Percentiles rank a stretch among this genome's conserved stretches.
Conservation (phyloP, 2,797 vertebrate genomes). For the Calcarius lapponicus region DNA sequence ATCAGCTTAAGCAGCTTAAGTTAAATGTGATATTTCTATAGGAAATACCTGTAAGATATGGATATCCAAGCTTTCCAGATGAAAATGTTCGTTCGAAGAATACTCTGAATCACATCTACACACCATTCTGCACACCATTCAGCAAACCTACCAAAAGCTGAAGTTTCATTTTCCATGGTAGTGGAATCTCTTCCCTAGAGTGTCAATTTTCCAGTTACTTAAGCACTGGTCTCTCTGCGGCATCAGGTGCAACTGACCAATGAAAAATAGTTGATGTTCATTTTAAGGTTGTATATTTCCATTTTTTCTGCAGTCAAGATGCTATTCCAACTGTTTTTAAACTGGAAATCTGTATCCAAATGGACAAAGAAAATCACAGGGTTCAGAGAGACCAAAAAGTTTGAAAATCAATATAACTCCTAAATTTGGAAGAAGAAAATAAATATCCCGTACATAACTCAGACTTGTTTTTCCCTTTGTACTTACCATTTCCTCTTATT, state of each 20-base stretch:
- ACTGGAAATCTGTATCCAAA: not conserved
- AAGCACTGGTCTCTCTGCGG: not conserved
- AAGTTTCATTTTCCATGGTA: not conserved
- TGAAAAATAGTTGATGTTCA: not conserved
- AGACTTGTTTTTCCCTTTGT: not conserved
- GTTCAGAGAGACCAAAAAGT: not conserved
- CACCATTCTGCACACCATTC: not conserved
- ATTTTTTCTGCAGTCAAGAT: not conserved
- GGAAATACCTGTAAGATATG: not conserved
- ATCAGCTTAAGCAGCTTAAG: not conserved
- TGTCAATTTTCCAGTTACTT: not conserved
- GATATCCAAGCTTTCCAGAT: not conserved
- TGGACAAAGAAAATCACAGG: not conserved
- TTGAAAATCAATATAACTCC: not conserved
- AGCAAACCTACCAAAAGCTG: not conserved
- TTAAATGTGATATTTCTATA: not conserved
- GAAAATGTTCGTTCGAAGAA: not conserved
- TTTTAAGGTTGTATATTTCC: not conserved
- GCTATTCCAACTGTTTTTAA: not conserved
- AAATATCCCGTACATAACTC: rapidly evolving
- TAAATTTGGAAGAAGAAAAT: not conserved
- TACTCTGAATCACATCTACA: not conserved
- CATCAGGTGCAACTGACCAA: not conserved
- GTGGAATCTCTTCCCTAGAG: not conserved
- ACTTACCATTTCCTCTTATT: not conserved